Evolutionary conservation across 2,888 invertebrate species (phyloP).

Genomic region (Nomada lathburiana): DNA sequence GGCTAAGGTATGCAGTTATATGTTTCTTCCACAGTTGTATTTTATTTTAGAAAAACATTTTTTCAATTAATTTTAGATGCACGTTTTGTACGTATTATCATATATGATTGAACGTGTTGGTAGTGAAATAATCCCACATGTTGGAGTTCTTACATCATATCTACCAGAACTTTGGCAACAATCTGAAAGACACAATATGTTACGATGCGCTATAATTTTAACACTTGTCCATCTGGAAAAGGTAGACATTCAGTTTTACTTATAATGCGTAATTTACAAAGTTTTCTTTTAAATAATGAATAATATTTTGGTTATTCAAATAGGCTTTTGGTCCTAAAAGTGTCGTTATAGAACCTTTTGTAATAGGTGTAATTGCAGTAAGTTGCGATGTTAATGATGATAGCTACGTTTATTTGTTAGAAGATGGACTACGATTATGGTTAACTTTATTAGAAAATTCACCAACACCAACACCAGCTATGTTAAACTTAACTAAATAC

Average conservation of each 20-base stretch:
- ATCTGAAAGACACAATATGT: conserved; percentile 94
- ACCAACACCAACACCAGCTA: conserved; percentile 86
- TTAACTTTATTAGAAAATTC: conserved; percentile 92
- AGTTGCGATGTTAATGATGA: conserved; percentile 92
- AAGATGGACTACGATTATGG: conserved; percentile 97
- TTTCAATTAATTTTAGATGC: conserved; percentile 88
- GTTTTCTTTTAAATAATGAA: neutral
- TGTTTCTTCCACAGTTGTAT: neutral
- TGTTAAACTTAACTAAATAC: conserved; percentile 91
- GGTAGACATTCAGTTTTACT: conserved; percentile 81
- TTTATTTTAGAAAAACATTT: conserved; percentile 36
- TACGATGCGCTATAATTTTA: conserved; percentile 95
- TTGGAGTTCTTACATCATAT: conserved; percentile 91
- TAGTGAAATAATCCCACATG: conserved; percentile 89
- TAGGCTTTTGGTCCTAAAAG: conserved; percentile 86
- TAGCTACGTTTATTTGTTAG: conserved; percentile 94
- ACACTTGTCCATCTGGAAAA: conserved; percentile 94
- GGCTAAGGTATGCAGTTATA: conserved; percentile 89
- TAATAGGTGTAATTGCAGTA: conserved; percentile 88
- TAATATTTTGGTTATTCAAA: conserved; percentile 47
- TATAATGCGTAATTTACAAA: conserved; percentile 2
- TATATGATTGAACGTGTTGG: conserved; percentile 95
- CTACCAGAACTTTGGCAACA: conserved; percentile 95
- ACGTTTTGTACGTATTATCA: conserved; percentile 95
- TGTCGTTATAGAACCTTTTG: conserved; percentile 85